Percentiles rank a stretch among this genome's conserved stretches.
phyloP scores from a whole-genome alignment of 2,797 vertebrate species.

The Notolepis coatsorum region DNA sequence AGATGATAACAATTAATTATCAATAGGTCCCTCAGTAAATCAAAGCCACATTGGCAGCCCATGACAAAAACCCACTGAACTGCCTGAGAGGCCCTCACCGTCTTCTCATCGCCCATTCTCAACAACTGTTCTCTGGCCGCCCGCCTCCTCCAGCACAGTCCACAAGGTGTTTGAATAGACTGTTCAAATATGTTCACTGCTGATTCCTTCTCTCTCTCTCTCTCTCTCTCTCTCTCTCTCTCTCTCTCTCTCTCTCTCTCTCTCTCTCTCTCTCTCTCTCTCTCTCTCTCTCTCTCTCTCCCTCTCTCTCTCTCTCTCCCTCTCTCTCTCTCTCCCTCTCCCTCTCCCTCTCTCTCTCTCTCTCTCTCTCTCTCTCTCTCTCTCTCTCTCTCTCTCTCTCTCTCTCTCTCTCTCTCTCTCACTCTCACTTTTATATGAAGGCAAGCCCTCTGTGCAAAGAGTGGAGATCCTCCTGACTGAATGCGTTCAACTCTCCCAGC shows the following conservation, averaged over 20 bases:
- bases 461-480: conserved; percentile 68
- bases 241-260: conserved; percentile 25
- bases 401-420: conserved; percentile 1
- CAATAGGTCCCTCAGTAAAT: conserved; percentile 86
- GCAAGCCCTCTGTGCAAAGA: conserved; percentile 55
- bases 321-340: conserved; percentile 54
- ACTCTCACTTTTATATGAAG: conserved; percentile 65
- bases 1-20: conserved; percentile 91
- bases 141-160: conserved; percentile 77
- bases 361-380: conserved; percentile 51
- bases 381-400: conserved; percentile 29
- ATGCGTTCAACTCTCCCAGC: conserved; percentile 68
- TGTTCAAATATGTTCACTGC: conserved; percentile 89
- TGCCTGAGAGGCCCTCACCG: conserved; percentile 69
- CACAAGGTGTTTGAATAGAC: conserved; percentile 88
- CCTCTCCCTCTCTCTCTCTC: conserved; percentile 10
- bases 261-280: conserved; percentile 51
- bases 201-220: conserved; percentile 64
- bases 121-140: conserved; percentile 86
- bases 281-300: conserved; percentile 16
- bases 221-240: conserved; percentile 11
- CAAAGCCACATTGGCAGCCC: conserved; percentile 85
- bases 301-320: conserved; percentile 11
- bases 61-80: conserved; percentile 72
- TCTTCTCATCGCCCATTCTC: conserved; percentile 86